phyloP scores from a whole-genome alignment of 2,888 invertebrate species.

The Lepetodrilus schrolli region DNA sequence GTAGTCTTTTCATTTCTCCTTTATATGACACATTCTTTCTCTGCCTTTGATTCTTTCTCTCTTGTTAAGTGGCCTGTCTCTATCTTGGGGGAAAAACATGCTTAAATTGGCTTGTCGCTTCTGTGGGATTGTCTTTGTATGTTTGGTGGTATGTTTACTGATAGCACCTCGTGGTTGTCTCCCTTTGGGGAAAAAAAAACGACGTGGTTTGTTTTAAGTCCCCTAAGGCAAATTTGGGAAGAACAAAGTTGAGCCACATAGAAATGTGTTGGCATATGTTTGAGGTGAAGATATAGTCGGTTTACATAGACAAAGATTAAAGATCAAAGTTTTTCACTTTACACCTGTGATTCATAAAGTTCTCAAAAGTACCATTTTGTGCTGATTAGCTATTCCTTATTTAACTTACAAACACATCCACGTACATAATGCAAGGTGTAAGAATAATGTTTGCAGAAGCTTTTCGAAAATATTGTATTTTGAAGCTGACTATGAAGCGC shows the following conservation, averaged over 20 bases:
- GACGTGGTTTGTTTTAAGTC: neutral
- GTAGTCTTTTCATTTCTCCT: neutral
- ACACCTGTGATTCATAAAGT: neutral
- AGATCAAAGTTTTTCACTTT: neutral
- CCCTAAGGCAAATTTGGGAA: constrained; percentile 8
- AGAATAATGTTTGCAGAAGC: too few relatives aligned
- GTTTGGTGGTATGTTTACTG: constrained; percentile 24
- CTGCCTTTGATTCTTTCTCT: constrained; percentile 36
- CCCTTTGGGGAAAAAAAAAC: neutral
- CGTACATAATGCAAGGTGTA: too few relatives aligned
- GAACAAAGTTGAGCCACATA: neutral
- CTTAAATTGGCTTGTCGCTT: constrained; percentile 15
- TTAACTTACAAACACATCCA: too few relatives aligned
- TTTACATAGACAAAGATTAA: neutral
- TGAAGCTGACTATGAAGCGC: too few relatives aligned
- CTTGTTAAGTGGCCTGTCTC: constrained; percentile 29
- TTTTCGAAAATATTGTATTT: too few relatives aligned
- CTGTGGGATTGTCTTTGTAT: neutral
- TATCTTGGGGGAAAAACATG: constrained; percentile 14
- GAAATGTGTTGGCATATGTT: neutral
- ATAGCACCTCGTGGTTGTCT: constrained; percentile 3
- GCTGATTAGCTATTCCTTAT: too few relatives aligned
- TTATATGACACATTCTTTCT: constrained; percentile 34
- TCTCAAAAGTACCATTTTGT: too few relatives aligned
- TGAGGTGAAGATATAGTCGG: neutral